Percentiles rank a stretch among this genome's conserved stretches.
Conservation (phyloP, 2,888 invertebrate species). For the Hyppa rectilinea region DNA sequence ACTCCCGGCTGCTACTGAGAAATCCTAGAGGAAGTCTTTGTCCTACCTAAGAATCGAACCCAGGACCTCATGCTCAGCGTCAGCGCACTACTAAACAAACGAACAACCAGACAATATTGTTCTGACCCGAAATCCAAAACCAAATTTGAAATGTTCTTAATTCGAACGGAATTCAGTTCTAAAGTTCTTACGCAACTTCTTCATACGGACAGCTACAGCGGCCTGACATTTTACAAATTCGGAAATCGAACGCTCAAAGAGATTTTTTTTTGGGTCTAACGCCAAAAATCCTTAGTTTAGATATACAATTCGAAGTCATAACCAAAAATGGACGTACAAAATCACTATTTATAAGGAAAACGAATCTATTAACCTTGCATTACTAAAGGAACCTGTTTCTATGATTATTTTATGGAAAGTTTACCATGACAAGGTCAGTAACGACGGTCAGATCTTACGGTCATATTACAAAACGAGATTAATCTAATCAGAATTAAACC, state of each 20-base stretch:
- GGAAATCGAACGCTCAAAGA: not conserved
- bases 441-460: conserved; percentile 13
- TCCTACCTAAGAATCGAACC: no score
- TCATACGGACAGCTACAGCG: not conserved
- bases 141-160: not conserved
- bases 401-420: conserved; percentile 26
- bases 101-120: no score
- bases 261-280: no score
- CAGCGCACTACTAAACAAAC: no score
- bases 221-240: not conserved
- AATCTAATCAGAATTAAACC: no score
- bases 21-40: no score
- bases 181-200: not conserved
- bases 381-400: conserved; percentile 38
- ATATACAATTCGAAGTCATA: not conserved
- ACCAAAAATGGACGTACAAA: conserved; percentile 10
- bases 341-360: conserved; percentile 37
- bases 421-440: conserved; percentile 33
- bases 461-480: no score
- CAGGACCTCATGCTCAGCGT: no score
- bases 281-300: not conserved
- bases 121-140: no score
- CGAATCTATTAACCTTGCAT: conserved; percentile 22
- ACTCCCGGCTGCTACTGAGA: no score
- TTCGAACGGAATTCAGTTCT: not conserved